Evolutionary conservation across 2,888 invertebrate genomes (phyloP).

Genomic region (Oligia strigilis): DNA sequence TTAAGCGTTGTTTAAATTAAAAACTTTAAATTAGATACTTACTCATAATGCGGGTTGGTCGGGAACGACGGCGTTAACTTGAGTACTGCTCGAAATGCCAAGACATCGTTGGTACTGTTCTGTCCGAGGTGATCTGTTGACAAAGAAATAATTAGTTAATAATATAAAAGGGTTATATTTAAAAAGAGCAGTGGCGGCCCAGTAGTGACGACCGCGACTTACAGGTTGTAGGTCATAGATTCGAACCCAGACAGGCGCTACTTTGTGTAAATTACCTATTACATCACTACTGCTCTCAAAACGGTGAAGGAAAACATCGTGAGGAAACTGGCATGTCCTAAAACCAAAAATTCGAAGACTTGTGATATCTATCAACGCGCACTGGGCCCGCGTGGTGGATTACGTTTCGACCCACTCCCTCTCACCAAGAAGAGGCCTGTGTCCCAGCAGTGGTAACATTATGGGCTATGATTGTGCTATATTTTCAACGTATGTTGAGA

Average conservation of each 20-base stretch:
- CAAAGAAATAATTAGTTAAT: constrained; percentile 8
- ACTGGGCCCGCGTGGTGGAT: too few species aligned
- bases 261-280: neutral
- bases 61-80: constrained; percentile 95
- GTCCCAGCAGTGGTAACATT: neutral
- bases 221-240: neutral
- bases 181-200: neutral
- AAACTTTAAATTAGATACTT: constrained; percentile 76
- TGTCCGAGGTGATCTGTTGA: constrained; percentile 93
- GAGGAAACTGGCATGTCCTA: too few species aligned
- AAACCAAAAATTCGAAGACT: neutral
- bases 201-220: neutral
- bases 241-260: neutral
- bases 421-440: too few species aligned
- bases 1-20: neutral
- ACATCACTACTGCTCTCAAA: too few species aligned
- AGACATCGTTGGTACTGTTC: constrained; percentile 91
- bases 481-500: neutral
- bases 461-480: too few species aligned
- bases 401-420: too few species aligned
- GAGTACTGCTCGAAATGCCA: constrained; percentile 95
- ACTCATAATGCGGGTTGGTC: constrained; percentile 94
- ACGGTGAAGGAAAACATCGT: too few species aligned
- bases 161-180: neutral
- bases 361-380: neutral